Evolutionary conservation across 2,797 vertebrate species (phyloP), one percentile per base, ranked within the genome.

Genomic region (Sebastes melanostomus): DNA sequence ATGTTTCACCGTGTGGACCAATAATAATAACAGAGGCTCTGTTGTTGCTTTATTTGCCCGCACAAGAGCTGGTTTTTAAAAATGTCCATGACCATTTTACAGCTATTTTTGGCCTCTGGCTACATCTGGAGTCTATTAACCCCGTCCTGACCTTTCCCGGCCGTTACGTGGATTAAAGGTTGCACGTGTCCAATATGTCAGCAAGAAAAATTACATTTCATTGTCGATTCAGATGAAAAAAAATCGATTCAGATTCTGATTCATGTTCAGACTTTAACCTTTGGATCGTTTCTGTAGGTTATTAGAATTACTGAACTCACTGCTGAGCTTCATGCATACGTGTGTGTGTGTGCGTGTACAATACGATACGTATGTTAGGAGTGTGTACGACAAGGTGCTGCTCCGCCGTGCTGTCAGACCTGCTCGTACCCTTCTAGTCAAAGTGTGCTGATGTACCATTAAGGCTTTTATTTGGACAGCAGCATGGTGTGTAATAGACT

Each of bases 61-160:
- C n/a, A 10, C 20, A 25, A n/a, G 22, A 56, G 25, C 12, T 34
- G 25, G 11, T 72, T 62, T 69, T 27, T 0, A 27, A 54, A 27
- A 65, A 32, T 46, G 24, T 42, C 32, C 29, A 42, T 46, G 14
- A 73, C 58, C 1, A 22, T 52, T 66, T 78, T 65, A 58, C 52
- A 4, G 56, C 30, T 78, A 5, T 80, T 78, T 46, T 18, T 16
- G 50, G 61, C 82, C 77, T 29, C 8, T 61, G 85, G 75, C 77
- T 67, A 18, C 79, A 50, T 76, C 75, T 80, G 46, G 4, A 70
- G 66, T 88, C 85, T 71, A 89, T 92, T 90, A 92, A 91, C 86
- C 86, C 77, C 3, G 29, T 54, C n/a, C 66, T 72, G 25, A 89
- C 89, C 83, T 88, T 80, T 75, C 30, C 50, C 6, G 66, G 72